A percentile compares a stretch with the other conserved stretches of the same genome.
Evolutionary conservation across 2,113 vertebrate species (phyloP).

Genomic region (Pygathrix nemaeus): DNA sequence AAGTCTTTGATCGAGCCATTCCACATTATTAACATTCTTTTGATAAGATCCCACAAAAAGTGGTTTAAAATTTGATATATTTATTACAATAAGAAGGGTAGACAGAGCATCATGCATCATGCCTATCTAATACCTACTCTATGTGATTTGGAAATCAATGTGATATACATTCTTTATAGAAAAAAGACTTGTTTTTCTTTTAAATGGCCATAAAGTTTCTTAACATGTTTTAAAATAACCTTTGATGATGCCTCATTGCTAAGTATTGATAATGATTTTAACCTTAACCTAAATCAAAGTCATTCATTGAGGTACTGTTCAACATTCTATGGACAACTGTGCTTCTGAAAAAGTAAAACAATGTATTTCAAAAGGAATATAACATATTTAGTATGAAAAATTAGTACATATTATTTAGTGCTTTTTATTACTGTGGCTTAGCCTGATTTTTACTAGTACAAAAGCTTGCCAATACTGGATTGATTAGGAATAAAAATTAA

Average conservation of each 20-base stretch:
- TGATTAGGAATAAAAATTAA: conserved; percentile 18
- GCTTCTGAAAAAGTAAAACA: neutral
- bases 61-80: neutral
- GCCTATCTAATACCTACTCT: neutral
- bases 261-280: neutral
- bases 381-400: neutral
- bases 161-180: neutral
- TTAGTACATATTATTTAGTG: neutral
- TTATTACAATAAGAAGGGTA: neutral
- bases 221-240: neutral
- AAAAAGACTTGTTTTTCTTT: neutral
- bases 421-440: neutral
- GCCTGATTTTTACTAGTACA: neutral
- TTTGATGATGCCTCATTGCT: neutral
- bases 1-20: neutral
- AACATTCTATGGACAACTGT: neutral
- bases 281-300: neutral
- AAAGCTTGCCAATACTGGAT: neutral
- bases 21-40: neutral
- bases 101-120: neutral
- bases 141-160: neutral
- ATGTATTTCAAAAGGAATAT: neutral
- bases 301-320: neutral
- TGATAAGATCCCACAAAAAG: neutral
- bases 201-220: neutral